phyloP scores from a whole-genome alignment of 2,113 vertebrate species.

The Gallinago paraguaiae region DNA sequence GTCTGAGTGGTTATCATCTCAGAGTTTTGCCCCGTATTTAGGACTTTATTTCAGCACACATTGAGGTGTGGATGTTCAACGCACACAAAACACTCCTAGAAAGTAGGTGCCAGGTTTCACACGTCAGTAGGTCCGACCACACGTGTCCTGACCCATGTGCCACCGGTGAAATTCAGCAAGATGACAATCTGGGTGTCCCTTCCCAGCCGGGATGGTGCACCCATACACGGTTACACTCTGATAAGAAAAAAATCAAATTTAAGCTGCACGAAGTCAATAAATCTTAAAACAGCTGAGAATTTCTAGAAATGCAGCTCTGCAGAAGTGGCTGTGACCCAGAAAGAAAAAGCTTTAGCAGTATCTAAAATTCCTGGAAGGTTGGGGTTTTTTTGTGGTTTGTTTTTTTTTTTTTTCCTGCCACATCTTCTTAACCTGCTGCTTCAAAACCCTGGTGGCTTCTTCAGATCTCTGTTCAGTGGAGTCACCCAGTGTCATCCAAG shows the following conservation, averaged over 20 bases:
- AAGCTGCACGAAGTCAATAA: neutral
- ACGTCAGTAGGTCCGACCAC: rapidly evolving
- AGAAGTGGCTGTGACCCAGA: neutral
- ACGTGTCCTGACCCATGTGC: neutral
- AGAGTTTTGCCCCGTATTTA: rapidly evolving
- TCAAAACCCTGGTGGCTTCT: neutral
- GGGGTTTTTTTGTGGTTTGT: too few relatives aligned
- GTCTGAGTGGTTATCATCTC: neutral
- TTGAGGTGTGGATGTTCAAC: neutral
- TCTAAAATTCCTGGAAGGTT: neutral
- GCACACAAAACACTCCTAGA: neutral
- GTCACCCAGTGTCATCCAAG: rapidly evolving
- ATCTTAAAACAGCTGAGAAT: neutral
- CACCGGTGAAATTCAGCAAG: neutral
- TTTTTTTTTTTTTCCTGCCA: neutral
- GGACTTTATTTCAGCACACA: rapidly evolving
- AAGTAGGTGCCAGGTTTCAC: rapidly evolving
- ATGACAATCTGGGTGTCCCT: neutral
- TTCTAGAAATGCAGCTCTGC: neutral
- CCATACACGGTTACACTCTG: rapidly evolving
- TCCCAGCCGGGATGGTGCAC: neutral
- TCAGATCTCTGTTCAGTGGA: rapidly evolving
- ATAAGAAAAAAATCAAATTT: neutral
- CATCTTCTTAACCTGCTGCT: neutral
- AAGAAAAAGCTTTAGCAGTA: neutral